Base-by-base conservation (phyloP, 1,140 invertebrate genomes). In the Lordiphosa mommai region DNA sequence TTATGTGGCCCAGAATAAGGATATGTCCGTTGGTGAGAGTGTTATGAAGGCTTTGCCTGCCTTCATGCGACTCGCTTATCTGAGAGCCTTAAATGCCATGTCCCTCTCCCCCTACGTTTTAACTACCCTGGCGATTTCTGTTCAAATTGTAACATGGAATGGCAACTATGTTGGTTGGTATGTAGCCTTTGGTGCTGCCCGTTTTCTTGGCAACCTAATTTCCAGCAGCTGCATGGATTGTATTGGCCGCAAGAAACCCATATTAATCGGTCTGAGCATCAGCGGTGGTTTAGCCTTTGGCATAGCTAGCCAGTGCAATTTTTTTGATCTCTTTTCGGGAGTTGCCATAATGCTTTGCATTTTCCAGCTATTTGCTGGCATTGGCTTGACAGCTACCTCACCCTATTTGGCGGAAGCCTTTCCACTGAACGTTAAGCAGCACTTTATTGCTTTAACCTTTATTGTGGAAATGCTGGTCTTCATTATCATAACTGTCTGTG, bases 341-440 rank as follows among this genome's bases (percentile, higher is more conserved):
- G 46, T 41, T 12, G 8, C 3, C 0, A 0, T 4, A 0, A 10
- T 82, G 9, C 0, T 82, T 2, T 10, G 48, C 32, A 0, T 61
- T 1, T 77, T 58, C 12, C 49, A 57, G 17, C 3, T 77, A 3
- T 82, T 72, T 20, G 47, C 79, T 0, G 72, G 63, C 9, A 1
- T 82, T 2, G 77, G 72, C 13, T 72, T 57, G 10, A 27, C 68
- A 1, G 30, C 37, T 33, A 61, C 59, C 5, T 72, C 77, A 0
- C 30, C 49, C 3, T 82, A 82, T 9, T 12, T 84, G 0, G 8
- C 67, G 4, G 77, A 82, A 9, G 72, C 72, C 1, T 82, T 52
- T 69, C 77, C 77, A 1, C 12, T 84, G 38, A 56, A 49, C 0
- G 72, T 82, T 1, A 82, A 82, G 37, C 72, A 84, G 30, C 68